Base-by-base conservation (phyloP, 2,888 invertebrate species). In the Belgica antarctica region DNA sequence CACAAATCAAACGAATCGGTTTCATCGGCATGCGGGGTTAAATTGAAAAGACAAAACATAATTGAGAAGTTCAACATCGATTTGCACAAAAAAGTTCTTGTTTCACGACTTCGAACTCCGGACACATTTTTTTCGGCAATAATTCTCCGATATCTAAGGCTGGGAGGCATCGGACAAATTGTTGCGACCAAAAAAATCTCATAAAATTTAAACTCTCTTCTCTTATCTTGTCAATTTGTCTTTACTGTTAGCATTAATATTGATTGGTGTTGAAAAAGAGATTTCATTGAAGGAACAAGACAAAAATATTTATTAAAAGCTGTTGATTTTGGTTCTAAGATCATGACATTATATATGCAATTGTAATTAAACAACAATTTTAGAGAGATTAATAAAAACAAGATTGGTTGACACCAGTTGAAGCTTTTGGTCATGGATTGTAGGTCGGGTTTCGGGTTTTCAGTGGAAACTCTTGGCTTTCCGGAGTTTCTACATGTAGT, bases 71-170 rank as follows among this genome's bases (percentile, higher is more conserved):
- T n/a, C n/a, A n/a, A n/a, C n/a, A n/a, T n/a, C n/a, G n/a, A n/a
- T n/a, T n/a, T 31, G 31, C 4, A 7, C 31, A 31, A 31, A 31
- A 41, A 41, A 3, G 12, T 41, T 41, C 15, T 41, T n/a, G 7
- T n/a, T 41, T 41, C 15, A 24, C 8, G 52, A 24, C 24, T 17
- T 5, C 2, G 5, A 52, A 52, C 2, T 52, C 5, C 27, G 5
- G 59, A 12, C 24, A 22, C 59, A 22, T 19, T 2, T 27, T n/a
- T 10, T 59, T 17, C 24, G 12, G 15, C 27, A 47, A 65, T 41
- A 65, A 65, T 65, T 65, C 47, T 65, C 65, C 65, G 7, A 24
- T 65, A 27, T 47, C 27, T 65, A 46, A 27, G 65, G 65, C 65
- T 65, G 65, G 65, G 47, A 47, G 65, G 27, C 24, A 19, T 24